Evolutionary conservation across 2,888 invertebrate species (phyloP), one percentile per base, ranked within the genome.

Genomic region (Branchellion lobata): DNA sequence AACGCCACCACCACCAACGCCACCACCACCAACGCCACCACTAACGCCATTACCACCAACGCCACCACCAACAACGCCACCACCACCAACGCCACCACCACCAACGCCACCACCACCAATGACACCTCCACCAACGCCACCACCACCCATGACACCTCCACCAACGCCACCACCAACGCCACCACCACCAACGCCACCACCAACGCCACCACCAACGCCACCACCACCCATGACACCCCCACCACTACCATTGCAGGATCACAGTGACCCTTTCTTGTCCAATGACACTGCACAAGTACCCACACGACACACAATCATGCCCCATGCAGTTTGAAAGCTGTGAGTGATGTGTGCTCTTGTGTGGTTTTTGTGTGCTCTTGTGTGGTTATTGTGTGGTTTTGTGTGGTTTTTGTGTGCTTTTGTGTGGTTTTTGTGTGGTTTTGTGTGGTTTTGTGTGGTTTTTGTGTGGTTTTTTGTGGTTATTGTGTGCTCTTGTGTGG

Each of bases 311-410:
- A 5, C 86, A 86, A 79, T 82, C 69, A 2, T 86, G 86, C 79
- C 84, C 84, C 1, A 83, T 86, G 81, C 82, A 85, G 71, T 84
- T 86, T 75, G 85, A 86, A 80, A 86, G 86, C 81, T 86, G 86
- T 86, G 81, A 85, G 86, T 85, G 21, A 21, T 73, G 36, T 57
- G 61, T 57, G 61, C 3, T n/a, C n/a, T n/a, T 40, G 40, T 40
- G 5, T 57, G 61, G 61, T 57, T 5, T 18, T 14, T 57, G 61
- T 57, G 61, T 24, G 61, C 8, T 57, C 14, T 24, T 57, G 21
- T 57, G 61, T 3, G 5, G 5, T 57, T 57, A n/a, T 57, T 18
- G 61, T 57, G 21, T 57, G 61, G 21, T 57, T 8, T 57, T 57
- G 5, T 57, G 21, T 57, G 61, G 61, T 57, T 5, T 18, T 24